Conservation (phyloP, 2,888 invertebrate species). For the Peribatodes rhomboidaria region DNA sequence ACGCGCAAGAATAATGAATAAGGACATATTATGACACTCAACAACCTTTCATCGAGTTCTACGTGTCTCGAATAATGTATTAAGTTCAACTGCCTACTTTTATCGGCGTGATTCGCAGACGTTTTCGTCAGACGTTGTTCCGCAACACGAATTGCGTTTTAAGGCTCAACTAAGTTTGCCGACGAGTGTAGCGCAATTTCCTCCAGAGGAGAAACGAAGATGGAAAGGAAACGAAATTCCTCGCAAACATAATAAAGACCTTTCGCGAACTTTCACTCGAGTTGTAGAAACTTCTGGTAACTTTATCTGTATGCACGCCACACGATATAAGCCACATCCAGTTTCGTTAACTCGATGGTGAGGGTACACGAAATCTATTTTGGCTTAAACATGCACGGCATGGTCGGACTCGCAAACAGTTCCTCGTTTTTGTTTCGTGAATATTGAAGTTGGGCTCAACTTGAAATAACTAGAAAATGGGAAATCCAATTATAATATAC, state of each 20-base stretch:
- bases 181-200: slow-evolving; percentile 59
- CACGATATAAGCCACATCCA: slow-evolving; percentile 39
- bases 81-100: slow-evolving; percentile 33
- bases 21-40: slow-evolving; percentile 10
- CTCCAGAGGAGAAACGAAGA: slow-evolving; percentile 60
- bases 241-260: slow-evolving; percentile 68
- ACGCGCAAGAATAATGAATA: slow-evolving; percentile 4
- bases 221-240: slow-evolving; percentile 66
- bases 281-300: slow-evolving; percentile 37
- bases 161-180: slow-evolving; percentile 61
- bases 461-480: slow-evolving; percentile 1
- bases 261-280: slow-evolving; percentile 63
- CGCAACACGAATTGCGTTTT: slow-evolving; percentile 62
- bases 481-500: slow-evolving; percentile 3
- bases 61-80: slow-evolving; percentile 18
- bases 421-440: slow-evolving; percentile 15
- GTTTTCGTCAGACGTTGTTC: slow-evolving; percentile 53
- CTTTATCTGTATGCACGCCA: slow-evolving; percentile 40
- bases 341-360: slow-evolving; percentile 39
- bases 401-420: slow-evolving; percentile 12
- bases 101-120: slow-evolving; percentile 42
- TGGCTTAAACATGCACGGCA: slow-evolving; percentile 9
- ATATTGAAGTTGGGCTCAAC: slow-evolving; percentile 16
- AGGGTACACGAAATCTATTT: slow-evolving; percentile 11
- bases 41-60: slow-evolving; percentile 13